Evolutionary conservation across 2,113 vertebrate genomes (phyloP).

Genomic region (Todiramphus saurophagus): DNA sequence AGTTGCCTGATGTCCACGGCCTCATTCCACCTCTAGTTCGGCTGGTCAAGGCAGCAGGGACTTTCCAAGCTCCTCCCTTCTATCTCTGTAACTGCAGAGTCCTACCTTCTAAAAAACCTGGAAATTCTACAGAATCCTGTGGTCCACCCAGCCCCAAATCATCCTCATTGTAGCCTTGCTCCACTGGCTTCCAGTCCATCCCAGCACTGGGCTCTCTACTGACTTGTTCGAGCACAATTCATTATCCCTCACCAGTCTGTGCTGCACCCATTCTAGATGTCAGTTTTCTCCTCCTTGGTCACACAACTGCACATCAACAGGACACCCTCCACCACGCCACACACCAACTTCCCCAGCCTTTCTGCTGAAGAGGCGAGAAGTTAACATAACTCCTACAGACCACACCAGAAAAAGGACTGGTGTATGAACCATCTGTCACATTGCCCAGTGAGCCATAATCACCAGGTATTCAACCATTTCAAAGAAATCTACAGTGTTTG

Average conservation of each 20-base stretch:
- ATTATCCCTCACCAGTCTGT: background rate
- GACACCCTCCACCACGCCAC: background rate
- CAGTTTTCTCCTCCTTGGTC: background rate
- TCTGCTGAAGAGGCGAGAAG: background rate
- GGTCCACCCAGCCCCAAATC: background rate
- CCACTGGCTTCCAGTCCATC: background rate
- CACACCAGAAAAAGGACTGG: background rate
- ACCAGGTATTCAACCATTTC: background rate
- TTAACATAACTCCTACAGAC: too few species aligned
- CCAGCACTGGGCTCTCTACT: background rate
- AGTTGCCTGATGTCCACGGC: background rate
- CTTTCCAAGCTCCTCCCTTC: background rate
- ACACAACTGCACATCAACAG: accelerated
- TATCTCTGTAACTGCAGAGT: background rate
- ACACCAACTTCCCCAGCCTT: background rate
- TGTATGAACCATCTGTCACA: background rate
- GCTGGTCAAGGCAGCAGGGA: background rate
- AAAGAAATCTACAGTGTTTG: background rate
- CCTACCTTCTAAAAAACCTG: background rate
- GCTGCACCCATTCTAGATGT: too few species aligned
- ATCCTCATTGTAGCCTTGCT: accelerated
- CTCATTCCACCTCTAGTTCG: background rate
- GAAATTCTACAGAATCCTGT: accelerated
- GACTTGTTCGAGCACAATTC: background rate
- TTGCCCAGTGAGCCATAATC: background rate